A percentile compares a stretch with the other conserved stretches of the same genome.
Evolutionary conservation across 2,888 invertebrate genomes (phyloP).

Genomic region (Subacronicta megacephala): DNA sequence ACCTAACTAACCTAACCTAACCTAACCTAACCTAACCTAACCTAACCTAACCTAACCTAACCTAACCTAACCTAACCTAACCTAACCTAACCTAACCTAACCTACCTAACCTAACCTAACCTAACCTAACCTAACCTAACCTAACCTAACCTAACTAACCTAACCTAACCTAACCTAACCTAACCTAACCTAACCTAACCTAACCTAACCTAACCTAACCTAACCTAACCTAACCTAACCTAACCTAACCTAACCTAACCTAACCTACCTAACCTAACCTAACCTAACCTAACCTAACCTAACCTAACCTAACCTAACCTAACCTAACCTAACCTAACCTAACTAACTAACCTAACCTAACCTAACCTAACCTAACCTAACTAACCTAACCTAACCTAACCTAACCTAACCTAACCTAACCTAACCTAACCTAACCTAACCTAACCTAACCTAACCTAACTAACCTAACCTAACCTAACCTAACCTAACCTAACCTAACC

Average conservation of each 20-base stretch:
- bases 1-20: too few relatives aligned
- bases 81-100: conserved; percentile 35
- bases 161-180: conserved; percentile 35
- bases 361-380: conserved; percentile 28
- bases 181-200: conserved; percentile 36
- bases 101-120: conserved; percentile 36
- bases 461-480: conserved; percentile 23
- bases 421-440: conserved; percentile 18
- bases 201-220: conserved; percentile 38
- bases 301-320: conserved; percentile 39
- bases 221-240: conserved; percentile 37
- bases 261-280: conserved; percentile 35
- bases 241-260: conserved; percentile 33
- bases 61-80: conserved; percentile 30
- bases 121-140: conserved; percentile 31
- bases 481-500: conserved; percentile 23
- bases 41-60: too few relatives aligned
- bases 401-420: conserved; percentile 28
- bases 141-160: conserved; percentile 38
- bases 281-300: conserved; percentile 46
- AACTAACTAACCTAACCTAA: conserved; percentile 32
- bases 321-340: conserved; percentile 24
- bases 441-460: conserved; percentile 21
- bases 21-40: too few relatives aligned
- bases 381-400: conserved; percentile 29